phyloP scores from a whole-genome alignment of 2,797 vertebrate species.

The Chaetodon trifasciatus region DNA sequence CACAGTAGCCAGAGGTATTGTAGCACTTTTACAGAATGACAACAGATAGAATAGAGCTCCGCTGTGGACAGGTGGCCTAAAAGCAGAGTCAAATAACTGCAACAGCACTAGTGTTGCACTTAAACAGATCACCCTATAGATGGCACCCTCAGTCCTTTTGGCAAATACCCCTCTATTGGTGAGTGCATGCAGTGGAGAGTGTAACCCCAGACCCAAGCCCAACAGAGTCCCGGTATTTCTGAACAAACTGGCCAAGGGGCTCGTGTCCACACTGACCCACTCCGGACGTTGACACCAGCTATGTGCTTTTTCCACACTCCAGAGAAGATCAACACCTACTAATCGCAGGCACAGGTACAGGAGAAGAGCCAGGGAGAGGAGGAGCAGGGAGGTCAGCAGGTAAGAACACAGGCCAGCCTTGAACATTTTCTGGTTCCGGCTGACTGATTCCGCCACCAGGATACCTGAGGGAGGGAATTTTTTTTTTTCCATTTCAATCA shows the following conservation, averaged over 20 bases:
- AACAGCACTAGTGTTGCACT: slow-evolving; percentile 45
- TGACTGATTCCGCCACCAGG: slow-evolving; percentile 24
- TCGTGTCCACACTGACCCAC: slow-evolving; percentile 91
- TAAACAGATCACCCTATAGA: slow-evolving; percentile 82
- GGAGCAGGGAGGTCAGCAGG: slow-evolving; percentile 81
- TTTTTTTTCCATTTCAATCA: background rate
- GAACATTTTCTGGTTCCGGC: background rate
- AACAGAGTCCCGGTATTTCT: slow-evolving; percentile 89
- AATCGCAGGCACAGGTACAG: slow-evolving; percentile 85
- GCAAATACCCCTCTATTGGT: slow-evolving; percentile 49
- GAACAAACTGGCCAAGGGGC: slow-evolving; percentile 89
- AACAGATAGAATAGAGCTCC: slow-evolving; percentile 86
- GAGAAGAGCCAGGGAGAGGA: slow-evolving; percentile 87
- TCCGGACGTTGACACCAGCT: slow-evolving; percentile 85
- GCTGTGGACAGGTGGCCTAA: slow-evolving; percentile 65
- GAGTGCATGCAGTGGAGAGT: slow-evolving; percentile 69
- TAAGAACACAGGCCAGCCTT: slow-evolving; percentile 68
- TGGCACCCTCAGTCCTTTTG: slow-evolving; percentile 43
- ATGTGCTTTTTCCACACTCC: slow-evolving; percentile 88
- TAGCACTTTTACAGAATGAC: slow-evolving; percentile 89
- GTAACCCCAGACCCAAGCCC: slow-evolving; percentile 84
- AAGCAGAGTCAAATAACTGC: slow-evolving; percentile 27
- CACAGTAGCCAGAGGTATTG: slow-evolving; percentile 82
- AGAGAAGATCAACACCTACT: slow-evolving; percentile 86
- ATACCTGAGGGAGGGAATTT: slow-evolving; percentile 1